Conservation (phyloP, 2,797 vertebrate genomes). For the Champsocephalus gunnari region DNA sequence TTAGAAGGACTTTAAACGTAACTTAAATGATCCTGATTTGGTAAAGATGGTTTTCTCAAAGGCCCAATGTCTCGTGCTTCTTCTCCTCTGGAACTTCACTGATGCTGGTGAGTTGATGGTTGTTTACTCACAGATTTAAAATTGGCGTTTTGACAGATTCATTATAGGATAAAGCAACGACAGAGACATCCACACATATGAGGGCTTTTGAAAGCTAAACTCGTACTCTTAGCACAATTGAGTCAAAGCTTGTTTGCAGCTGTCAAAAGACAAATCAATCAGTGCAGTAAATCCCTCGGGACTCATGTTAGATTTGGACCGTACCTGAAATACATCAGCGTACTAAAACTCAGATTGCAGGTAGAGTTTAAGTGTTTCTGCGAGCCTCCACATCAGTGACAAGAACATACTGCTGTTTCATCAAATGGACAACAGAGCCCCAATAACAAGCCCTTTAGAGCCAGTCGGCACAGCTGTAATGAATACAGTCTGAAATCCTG, state of each 20-base stretch:
- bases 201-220: neutral
- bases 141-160: neutral
- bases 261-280: conserved; percentile 17
- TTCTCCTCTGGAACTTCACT: conserved; percentile 47
- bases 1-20: too few relatives aligned
- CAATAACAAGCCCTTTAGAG: neutral
- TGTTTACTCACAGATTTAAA: neutral
- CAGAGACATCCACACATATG: neutral
- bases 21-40: neutral
- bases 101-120: conserved; percentile 60
- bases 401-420: neutral
- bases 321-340: conserved; percentile 25
- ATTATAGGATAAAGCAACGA: too few relatives aligned
- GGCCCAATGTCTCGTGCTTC: conserved; percentile 27
- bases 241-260: conserved; percentile 4
- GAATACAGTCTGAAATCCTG: too few relatives aligned
- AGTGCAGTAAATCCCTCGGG: conserved; percentile 6
- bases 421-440: neutral
- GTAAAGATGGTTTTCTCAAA: conserved; percentile 56
- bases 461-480: too few relatives aligned
- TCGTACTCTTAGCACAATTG: neutral
- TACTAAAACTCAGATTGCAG: neutral
- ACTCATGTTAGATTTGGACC: neutral
- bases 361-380: neutral
- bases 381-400: neutral